These are phyloP conservation scores for Dendrocopos noguchii DNA, from an alignment of 2,113 vertebrate species.

Conservation along the genomic window DNA sequence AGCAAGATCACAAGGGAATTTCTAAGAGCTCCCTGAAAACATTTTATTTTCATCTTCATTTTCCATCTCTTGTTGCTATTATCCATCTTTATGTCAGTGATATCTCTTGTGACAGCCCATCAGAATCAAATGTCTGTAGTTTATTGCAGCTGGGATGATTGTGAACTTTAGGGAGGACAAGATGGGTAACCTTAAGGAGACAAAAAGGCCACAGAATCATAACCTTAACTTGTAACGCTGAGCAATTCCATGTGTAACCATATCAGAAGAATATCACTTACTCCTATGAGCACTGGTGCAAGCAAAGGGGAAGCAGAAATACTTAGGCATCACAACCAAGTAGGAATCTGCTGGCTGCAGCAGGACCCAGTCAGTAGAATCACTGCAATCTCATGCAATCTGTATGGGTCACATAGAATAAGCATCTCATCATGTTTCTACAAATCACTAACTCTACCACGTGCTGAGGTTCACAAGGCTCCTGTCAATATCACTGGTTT, in stretches of 20 bases:
- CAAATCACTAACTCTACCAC: constrained; percentile 31
- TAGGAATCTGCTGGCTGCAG: neutral
- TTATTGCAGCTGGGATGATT: neutral
- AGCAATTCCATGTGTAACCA: neutral
- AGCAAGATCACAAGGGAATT: neutral
- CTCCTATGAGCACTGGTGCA: neutral
- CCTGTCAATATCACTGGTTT: neutral
- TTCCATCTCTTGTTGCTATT: neutral
- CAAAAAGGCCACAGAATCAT: neutral
- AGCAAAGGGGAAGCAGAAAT: neutral
- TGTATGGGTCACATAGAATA: neutral
- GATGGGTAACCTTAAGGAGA: neutral
- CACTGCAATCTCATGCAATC: neutral
- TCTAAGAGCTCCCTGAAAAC: neutral
- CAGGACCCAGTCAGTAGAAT: neutral
- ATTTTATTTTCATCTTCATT: neutral
- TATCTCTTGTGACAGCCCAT: neutral
- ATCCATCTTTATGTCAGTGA: neutral
- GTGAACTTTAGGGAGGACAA: neutral
- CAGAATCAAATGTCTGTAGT: neutral
- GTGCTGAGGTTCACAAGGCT: constrained; percentile 26
- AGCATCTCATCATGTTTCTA: constrained; percentile 1
- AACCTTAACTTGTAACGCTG: neutral
- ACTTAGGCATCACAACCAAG: neutral
- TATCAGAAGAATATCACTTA: neutral